Evolutionary conservation across 2,888 invertebrate genomes (phyloP), one percentile per base, ranked within the genome.

Genomic region (Pemphredon lugubris): DNA sequence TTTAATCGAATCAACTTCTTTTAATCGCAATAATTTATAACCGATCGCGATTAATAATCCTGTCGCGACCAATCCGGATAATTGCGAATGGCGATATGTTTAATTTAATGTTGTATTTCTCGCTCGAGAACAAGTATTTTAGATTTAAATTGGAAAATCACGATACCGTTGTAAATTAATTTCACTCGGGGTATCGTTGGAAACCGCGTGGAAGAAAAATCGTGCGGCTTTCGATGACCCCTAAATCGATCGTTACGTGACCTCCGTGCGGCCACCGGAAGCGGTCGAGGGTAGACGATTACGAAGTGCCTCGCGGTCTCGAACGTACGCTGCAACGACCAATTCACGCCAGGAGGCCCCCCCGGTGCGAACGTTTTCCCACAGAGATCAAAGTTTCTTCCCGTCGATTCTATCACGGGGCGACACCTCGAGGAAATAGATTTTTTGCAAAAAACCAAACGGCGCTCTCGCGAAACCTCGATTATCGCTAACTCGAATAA

Each of bases 241-340:
- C 68, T 45, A 58, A 32, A 73, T 79, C 71, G 71, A 80, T 81
- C 79, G 66, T 61, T 54, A 58, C 18, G 59, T 39, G 63, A 76
- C 80, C 65, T 65, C 32, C 13, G 70, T 55, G 57, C 42, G 61
- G 66, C 57, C 64, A 37, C 58, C 30, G 72, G 45, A 54, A 58
- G 72, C 59, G 80, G 79, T 64, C 67, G 59, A 64, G 66, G 81
- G 69, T 69, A 54, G 59, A 63, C 73, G 58, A 84, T 78, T 77
- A 84, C 77, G 68, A 79, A 83, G 65, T 55, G 55, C 23, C 55
- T 55, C 20, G n/a, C n/a, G 79, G 75, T 83, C 61, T 80, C 51
- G 51, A 20, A 18, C 16, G 11, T 11, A 18, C 48, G 37, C 47
- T 59, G 32, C 51, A 65, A 61, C 73, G 47, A 68, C 65, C 68